phyloP scores from a whole-genome alignment of 2,888 invertebrate species.

The Odontothrips loti region DNA sequence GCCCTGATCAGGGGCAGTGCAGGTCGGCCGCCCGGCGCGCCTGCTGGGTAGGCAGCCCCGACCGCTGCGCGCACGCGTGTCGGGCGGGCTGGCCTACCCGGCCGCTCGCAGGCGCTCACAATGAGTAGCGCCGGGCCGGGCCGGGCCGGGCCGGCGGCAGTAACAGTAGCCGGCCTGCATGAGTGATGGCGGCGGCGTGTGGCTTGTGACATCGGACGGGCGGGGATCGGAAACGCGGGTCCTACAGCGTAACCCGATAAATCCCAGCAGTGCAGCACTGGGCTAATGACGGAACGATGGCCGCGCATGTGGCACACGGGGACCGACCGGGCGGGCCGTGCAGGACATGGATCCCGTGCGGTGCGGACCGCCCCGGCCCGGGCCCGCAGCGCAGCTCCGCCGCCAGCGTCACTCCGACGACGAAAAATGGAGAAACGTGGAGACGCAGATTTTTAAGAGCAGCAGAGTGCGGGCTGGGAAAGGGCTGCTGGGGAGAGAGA shows the following conservation, averaged over 20 bases:
- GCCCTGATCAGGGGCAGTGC: no score
- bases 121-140: neutral
- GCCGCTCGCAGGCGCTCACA: no score
- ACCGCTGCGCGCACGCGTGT: no score
- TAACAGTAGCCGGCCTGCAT: no score
- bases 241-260: neutral
- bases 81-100: no score
- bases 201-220: no score
- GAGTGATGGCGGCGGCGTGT: no score
- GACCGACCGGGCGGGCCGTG: neutral
- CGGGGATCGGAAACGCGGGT: neutral
- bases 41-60: no score
- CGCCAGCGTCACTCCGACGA: neutral
- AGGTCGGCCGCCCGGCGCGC: no score
- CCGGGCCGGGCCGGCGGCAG: neutral
- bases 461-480: no score
- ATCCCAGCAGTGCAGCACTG: neutral
- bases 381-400: neutral
- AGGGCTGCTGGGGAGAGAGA: neutral
- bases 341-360: no score
- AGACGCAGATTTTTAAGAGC: neutral
- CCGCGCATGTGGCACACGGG: neutral
- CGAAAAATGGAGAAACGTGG: conserved; percentile 4
- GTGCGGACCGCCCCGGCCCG: no score
- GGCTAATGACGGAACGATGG: conserved; percentile 28